Base-by-base conservation (phyloP, 2,888 invertebrate genomes). In the Pristionchus arcanus region DNA sequence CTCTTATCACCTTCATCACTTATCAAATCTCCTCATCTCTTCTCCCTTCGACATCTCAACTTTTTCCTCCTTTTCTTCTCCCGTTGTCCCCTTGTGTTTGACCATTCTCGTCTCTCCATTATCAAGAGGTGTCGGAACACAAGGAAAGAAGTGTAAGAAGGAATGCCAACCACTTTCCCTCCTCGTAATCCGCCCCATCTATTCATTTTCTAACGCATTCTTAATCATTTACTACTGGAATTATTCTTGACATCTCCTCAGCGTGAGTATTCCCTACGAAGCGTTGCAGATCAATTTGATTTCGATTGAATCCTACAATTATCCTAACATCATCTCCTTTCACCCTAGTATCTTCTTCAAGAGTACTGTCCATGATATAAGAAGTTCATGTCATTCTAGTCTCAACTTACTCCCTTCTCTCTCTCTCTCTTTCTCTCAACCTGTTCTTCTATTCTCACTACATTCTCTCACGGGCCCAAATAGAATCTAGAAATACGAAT, bases 401-500 rank as follows among this genome's bases (percentile, higher is more conserved):
- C 74, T 74, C 74, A 74, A 74, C 74, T 37, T 34, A 74, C 37
- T 37, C 74, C 42, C 42, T 49, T 37, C 21, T 74, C 74, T 28
- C 28, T 37, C 16, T 74, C 74, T 66, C 28, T 28, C 28, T 37
- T 21, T 74, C 74, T 66, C 28, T 28, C 66, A 34, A 74, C 74
- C 37, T 74, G 74, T 74, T 74, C 66, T 66, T 28, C 74, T 21
- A 74, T 74, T 74, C 74, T 74, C 34, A 21, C 37, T 34, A 74
- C 37, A 34, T 37, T 74, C 37, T 74, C 34, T 28, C 74, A 74
- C 74, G 74, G 74, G 74, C 74, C 74, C 74, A 74, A 74, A 74
- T 37, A 74, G 74, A 74, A 74, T 74, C 74, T 74, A 34, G 74
- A 31, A 34, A 74, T 74, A 74, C 34, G 19, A 16, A 21, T 71